Evolutionary conservation across 2,888 invertebrate genomes (phyloP), one percentile per base, ranked within the genome.

Genomic region (Agonopterix heracliana): DNA sequence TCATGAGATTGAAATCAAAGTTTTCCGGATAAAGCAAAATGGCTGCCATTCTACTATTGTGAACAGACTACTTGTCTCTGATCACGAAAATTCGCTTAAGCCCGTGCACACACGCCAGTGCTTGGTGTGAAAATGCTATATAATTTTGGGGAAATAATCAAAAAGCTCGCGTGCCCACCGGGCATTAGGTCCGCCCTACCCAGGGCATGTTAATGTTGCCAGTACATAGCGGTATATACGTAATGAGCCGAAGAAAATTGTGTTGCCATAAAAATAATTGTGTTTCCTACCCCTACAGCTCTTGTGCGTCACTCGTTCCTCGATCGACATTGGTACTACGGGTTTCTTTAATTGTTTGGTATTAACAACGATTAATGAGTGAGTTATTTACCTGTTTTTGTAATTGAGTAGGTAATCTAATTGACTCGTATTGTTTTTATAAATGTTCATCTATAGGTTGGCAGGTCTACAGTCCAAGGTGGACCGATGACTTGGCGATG

Each of bases 241-340:
- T 87, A 88, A 88, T 88, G 87, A 88, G 81, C 84, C 82, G 76
- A 74, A 80, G 84, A 84, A 86, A 88, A 88, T 87, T 85, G 86
- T 86, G 87, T 84, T 83, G 85, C 88, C 78, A 86, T 88, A 87
- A 88, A 88, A 87, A 85, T 87, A 87, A 86, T 85, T 80, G 83
- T 78, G 78, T 82, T 85, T 78, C 68, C 78, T 75, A 73, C 76
- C 78, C 72, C 71, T 66, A 66, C 60, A 26, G 59, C 59, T 68
- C 63, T 71, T 69, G 62, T 68, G 67, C 70, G 71, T 73, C 71
- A 73, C 68, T 74, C 71, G 79, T 76, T 59, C 55, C 58, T 55
- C 62, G 55, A 46, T 53, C 48, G 50, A 54, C 50, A 54, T 51
- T 56, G 41, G 50, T 56, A 56, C 60, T 26, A 47, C 12, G 41